These are phyloP conservation scores for Boulengerochromis microlepis DNA, from an alignment of 2,113 vertebrate genomes.

Conservation along the genomic window DNA sequence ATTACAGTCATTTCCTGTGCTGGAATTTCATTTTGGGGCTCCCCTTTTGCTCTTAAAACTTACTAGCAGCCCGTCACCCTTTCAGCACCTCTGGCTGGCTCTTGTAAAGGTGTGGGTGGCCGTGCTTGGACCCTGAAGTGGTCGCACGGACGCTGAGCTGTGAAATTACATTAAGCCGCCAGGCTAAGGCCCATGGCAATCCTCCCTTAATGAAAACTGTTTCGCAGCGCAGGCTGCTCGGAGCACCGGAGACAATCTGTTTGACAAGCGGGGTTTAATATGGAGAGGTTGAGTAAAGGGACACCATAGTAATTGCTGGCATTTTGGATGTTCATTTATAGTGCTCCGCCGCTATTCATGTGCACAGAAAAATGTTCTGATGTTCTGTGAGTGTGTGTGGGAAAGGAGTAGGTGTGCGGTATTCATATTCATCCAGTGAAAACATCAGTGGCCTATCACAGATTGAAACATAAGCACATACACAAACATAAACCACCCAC, in stretches of 20 bases:
- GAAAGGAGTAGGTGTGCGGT: slow-evolving; percentile 52
- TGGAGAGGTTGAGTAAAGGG: slow-evolving; percentile 51
- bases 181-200: slow-evolving; percentile 44
- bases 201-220: slow-evolving; percentile 53
- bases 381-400: slow-evolving; percentile 32
- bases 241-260: slow-evolving; percentile 56
- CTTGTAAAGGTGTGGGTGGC: slow-evolving; percentile 58
- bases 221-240: slow-evolving; percentile 39
- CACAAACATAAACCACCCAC: slow-evolving; percentile 45
- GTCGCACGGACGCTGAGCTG: slow-evolving; percentile 51
- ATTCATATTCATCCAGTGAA: slow-evolving; percentile 52
- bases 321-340: slow-evolving; percentile 54
- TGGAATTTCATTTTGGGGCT: slow-evolving; percentile 48
- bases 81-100: slow-evolving; percentile 46
- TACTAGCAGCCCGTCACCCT: slow-evolving; percentile 30
- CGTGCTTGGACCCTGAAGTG: slow-evolving; percentile 43
- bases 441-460: slow-evolving; percentile 33
- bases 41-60: slow-evolving; percentile 36
- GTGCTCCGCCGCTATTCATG: slow-evolving; percentile 13
- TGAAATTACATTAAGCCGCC: slow-evolving; percentile 60
- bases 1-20: slow-evolving; percentile 50
- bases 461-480: slow-evolving; percentile 22
- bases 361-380: slow-evolving; percentile 25
- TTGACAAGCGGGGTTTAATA: slow-evolving; percentile 53
- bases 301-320: slow-evolving; percentile 41